Conservation (phyloP, 1,140 invertebrate species). For the Pseudomyrmex flavicornis region DNA sequence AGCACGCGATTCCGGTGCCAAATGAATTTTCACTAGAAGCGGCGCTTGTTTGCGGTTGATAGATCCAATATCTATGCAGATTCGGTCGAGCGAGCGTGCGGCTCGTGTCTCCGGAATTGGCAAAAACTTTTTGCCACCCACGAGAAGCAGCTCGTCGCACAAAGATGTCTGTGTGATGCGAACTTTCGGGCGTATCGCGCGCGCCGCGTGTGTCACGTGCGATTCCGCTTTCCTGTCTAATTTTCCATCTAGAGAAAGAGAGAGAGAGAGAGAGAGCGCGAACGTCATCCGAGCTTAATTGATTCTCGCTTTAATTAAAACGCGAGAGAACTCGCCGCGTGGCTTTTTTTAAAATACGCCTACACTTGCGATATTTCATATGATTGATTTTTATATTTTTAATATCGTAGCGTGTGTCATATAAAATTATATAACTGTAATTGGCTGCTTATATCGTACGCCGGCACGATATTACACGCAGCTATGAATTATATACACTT, state of each 20-base stretch:
- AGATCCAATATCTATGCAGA: slow-evolving; percentile 47
- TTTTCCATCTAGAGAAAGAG: not conserved
- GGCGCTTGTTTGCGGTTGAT: slow-evolving; percentile 35
- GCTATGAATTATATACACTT: not conserved
- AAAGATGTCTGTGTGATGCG: not conserved
- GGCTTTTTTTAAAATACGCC: not conserved
- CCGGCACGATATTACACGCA: not conserved
- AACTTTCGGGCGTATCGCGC: not conserved
- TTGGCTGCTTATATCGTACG: not conserved
- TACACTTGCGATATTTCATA: not conserved
- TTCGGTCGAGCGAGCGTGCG: slow-evolving; percentile 9
- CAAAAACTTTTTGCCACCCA: slow-evolving; percentile 8
- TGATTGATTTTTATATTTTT: not conserved
- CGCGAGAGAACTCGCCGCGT: not conserved
- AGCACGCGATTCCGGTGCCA: slow-evolving; percentile 13
- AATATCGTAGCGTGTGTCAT: too few relatives aligned
- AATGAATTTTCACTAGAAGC: slow-evolving; percentile 39
- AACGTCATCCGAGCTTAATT: slow-evolving; percentile 39
- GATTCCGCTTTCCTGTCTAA: slow-evolving; percentile 33
- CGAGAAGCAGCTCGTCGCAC: not conserved
- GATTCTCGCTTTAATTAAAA: slow-evolving; percentile 40
- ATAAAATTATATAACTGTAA: not conserved
- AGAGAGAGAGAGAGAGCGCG: not conserved
- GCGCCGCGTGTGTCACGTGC: not conserved
- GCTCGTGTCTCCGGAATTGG: slow-evolving; percentile 9